Base-by-base conservation (phyloP, 1,140 invertebrate species). In the Euglossa dilemma region DNA sequence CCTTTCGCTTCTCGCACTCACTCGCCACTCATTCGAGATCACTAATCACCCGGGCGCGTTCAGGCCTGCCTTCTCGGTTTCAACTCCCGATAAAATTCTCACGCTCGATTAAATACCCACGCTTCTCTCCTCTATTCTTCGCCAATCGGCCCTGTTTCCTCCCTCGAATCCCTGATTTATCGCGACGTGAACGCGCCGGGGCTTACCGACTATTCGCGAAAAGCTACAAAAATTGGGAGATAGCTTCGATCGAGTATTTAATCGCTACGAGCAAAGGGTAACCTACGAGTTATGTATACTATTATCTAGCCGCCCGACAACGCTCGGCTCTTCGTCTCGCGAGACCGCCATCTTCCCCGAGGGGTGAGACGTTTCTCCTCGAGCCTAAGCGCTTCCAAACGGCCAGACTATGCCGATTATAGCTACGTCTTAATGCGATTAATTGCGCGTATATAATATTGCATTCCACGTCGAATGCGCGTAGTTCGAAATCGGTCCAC, bases 401-500 rank as follows among this genome's bases (percentile, higher is more conserved):
- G 45, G 72, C 73, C 59, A 73, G 66, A 36, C 16, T 14, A 73
- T 54, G 45, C 63, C 54, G 54, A 71, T 64, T 71, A 67, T 16
- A 76, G 66, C 70, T 77, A 82, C 23, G 77, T 80, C 52, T 45
- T 50, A 67, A 67, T 71, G 43, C 61, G 45, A 86, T 83, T 87
- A 61, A 45, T 50, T 66, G 71, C 59, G 61, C 36, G 36, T 80
- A 77, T 67, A 66, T 56, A 57, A n/a, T 50, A 45, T 47, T 23
- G 25, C 18, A 52, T 56, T 50, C 52, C 61, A 78, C 56, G 54
- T 79, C 70, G 28, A 45, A 79, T 63, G 70, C 70, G 74, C n/a
- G 57, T 85, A 88, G 86, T 90, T 23, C 64, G 12, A 89, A 93
- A 90, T 93, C 90, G 91, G 86, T 90, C 91, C 91, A 78, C 78